Base-by-base conservation (phyloP, 1,140 invertebrate species). In the Drosophila pallidifrons region DNA sequence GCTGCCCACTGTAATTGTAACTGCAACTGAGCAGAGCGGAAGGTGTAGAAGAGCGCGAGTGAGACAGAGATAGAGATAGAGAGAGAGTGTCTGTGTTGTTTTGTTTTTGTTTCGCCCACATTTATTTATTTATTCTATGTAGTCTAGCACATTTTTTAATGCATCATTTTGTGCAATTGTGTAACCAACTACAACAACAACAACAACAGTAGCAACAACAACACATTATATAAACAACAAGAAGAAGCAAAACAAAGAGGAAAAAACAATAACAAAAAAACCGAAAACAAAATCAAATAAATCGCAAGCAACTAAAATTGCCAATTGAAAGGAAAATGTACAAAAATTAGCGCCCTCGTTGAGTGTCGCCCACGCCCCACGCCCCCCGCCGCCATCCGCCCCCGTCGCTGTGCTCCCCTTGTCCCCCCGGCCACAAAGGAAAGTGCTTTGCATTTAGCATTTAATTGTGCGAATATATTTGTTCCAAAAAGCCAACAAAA, bases 381-480 rank as follows among this genome's bases (percentile, higher is more conserved):
- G 30, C 13, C 25, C 13, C 46, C 5, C 10, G 15, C 45, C n/a
- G 5, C 8, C 16, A 8, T 10, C 28, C 57, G 11, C 25, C 8
- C 10, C 3, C 16, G 35, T 32, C 49, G 15, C 47, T 32, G 16
- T 25, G 20, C 20, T 25, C 15, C 47, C 10, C 43, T 25, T 7
- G 4, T 3, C 8, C 16, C 20, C 16, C 11, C 5, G 41, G 3
- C 20, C 20, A 25, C 20, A 25, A 3, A 25, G 20, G 20, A 25
- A 2, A 11, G 46, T 30, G 64, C 46, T 59, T 52, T 67, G 67
- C 69, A 77, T 75, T 82, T 80, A 77, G 77, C 75, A 82, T 87
- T 86, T 86, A 82, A 87, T 87, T 86, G 82, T 86, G 82, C 76
- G 75, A 87, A 86, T 59, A 49, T 11, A 16, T 28, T 11, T 16